A percentile compares a stretch with the other conserved stretches of the same genome.
Evolutionary conservation across 2,888 invertebrate species (phyloP).

Genomic region (Machimus rusticus): DNA sequence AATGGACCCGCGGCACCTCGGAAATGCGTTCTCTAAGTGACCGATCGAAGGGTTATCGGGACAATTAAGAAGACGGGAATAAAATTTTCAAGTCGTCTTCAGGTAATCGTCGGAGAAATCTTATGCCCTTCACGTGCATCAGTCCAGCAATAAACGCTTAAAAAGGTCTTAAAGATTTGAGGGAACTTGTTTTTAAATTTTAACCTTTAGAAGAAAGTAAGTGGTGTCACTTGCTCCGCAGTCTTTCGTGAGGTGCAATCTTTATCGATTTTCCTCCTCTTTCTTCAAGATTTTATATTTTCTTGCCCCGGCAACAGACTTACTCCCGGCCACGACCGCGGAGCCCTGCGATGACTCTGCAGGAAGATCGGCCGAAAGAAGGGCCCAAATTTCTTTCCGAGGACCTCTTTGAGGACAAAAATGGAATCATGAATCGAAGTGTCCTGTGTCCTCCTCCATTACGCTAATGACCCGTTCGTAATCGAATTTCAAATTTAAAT

Average conservation of each 20-base stretch:
- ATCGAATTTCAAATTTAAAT: slow-evolving; percentile 34
- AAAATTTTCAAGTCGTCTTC: background rate
- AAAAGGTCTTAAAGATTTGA: background rate
- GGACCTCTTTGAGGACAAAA: background rate
- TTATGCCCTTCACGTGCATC: background rate
- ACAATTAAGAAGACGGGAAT: slow-evolving; percentile 12
- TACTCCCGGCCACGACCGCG: too few relatives aligned
- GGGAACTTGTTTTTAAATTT: background rate
- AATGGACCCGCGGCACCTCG: background rate
- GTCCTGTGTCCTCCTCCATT: slow-evolving; percentile 8
- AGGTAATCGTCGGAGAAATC: background rate
- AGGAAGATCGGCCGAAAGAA: background rate
- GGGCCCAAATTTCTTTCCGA: background rate
- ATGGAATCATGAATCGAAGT: background rate
- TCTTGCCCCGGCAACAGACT: background rate
- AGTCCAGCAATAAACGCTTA: background rate
- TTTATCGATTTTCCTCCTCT: background rate
- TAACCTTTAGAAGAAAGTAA: background rate
- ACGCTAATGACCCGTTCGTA: slow-evolving; percentile 19
- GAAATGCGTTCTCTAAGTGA: background rate
- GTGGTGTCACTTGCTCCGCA: background rate
- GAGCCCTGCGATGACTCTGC: background rate
- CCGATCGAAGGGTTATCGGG: slow-evolving; percentile 25
- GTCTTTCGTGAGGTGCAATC: background rate
- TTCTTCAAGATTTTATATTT: background rate